Evolutionary conservation across 2,888 invertebrate species (phyloP), one percentile per base, ranked within the genome.

Genomic region (Syrphus vitripennis): DNA sequence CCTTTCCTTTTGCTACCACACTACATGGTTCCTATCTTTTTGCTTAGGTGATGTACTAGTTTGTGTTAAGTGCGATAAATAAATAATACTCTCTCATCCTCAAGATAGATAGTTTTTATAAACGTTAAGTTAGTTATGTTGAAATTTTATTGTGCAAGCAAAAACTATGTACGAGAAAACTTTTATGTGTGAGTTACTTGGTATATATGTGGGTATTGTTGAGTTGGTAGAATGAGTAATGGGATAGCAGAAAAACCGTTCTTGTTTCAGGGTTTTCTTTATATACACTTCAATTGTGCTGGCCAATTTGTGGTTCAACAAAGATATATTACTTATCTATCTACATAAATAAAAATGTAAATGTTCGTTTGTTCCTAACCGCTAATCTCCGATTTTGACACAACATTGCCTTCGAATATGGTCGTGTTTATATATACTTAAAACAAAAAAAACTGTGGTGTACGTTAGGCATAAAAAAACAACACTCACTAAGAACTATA

Each of bases 91-190:
- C 69, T 53, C 74, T 75, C 70, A 65, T 70, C 63, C 63, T 70
- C 70, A 65, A 57, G 70, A 81, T 65, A 59, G 50, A 82, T 71
- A 71, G 77, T 83, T 78, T 77, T 67, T 83, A 72, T 77, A 67
- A 77, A 77, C 65, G 65, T 77, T 50, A 67, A 67, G 67, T 74
- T 74, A 67, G 67, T 74, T 74, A 74, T 74, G 74, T 42, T 74
- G 67, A 80, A 80, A 74, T 74, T 74, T 80, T 53, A 80, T 74
- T 80, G 42, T 67, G 42, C 74, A 61, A 80, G 69, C 74, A 71
- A 59, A 74, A 80, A 61, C 69, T 69, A 31, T 74, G 55, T 71
- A 71, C 53, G 7, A 4, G 24, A 5, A 21, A 53, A 31, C 4
- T 50, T 40, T 63, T 61, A 61, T 63, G 24, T 42, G 61, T n/a